Conservation (phyloP, 37 sponge, comb jelly and placozoan species). For the Diacarnus erythraeanus region DNA sequence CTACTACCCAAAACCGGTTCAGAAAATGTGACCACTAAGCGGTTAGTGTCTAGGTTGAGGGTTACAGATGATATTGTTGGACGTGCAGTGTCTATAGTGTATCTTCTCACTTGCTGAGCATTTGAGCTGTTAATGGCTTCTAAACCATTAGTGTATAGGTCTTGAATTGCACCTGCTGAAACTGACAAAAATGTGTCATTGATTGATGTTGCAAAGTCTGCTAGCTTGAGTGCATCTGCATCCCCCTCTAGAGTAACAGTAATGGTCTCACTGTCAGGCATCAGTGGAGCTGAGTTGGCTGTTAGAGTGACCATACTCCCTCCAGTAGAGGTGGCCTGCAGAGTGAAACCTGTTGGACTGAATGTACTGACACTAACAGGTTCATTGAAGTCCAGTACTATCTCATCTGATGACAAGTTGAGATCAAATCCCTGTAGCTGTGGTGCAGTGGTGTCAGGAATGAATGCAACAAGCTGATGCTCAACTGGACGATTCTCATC, state of each 20-base stretch:
- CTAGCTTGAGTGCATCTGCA: slow-evolving; percentile 51
- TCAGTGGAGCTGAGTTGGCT: background rate
- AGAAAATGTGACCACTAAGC: slow-evolving; percentile 75
- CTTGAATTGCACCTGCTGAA: slow-evolving; percentile 8
- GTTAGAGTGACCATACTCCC: slow-evolving; percentile 1
- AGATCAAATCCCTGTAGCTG: slow-evolving; percentile 53
- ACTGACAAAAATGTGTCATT: slow-evolving; percentile 49
- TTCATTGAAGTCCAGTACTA: slow-evolving; percentile 75
- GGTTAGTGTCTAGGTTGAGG: slow-evolving; percentile 69
- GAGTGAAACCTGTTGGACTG: slow-evolving; percentile 34
- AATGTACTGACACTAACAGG: slow-evolving; percentile 64
- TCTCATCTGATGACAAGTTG: slow-evolving; percentile 57
- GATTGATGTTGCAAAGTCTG: slow-evolving; percentile 36
- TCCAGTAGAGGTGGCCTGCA: slow-evolving; percentile 44
- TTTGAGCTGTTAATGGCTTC: slow-evolving; percentile 4
- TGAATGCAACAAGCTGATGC: slow-evolving; percentile 33
- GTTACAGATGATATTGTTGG: slow-evolving; percentile 56
- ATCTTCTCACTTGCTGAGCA: slow-evolving; percentile 51
- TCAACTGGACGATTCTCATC: slow-evolving; percentile 10
- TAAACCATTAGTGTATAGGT: slow-evolving; percentile 33
- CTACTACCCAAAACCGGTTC: slow-evolving; percentile 69
- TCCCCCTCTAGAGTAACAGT: slow-evolving; percentile 37
- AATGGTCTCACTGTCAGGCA: slow-evolving; percentile 31
- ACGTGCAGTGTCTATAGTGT: slow-evolving; percentile 53
- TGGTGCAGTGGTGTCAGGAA: slow-evolving; percentile 62